Percentiles rank a stretch among this genome's conserved stretches.
Evolutionary conservation across 2,797 vertebrate species (phyloP).

Genomic region (Sternarchorhynchus goeldii): DNA sequence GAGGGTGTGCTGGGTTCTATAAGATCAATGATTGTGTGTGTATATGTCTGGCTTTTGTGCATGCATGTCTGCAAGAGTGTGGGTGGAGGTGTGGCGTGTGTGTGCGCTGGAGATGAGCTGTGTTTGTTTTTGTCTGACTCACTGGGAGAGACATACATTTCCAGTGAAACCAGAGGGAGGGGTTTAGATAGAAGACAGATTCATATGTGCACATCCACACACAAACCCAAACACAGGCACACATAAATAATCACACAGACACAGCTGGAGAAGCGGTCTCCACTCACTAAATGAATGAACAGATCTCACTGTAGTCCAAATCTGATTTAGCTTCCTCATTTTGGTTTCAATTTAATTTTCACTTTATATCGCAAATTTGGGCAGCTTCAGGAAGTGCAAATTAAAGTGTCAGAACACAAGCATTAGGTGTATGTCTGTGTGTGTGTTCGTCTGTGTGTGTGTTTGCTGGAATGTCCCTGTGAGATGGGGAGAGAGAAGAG

Average conservation of each 20-base stretch:
- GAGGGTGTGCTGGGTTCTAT: not conserved
- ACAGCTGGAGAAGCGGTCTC: slow-evolving; percentile 48
- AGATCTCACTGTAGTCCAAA: slow-evolving; percentile 57
- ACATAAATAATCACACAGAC: slow-evolving; percentile 24
- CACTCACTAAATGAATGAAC: slow-evolving; percentile 64
- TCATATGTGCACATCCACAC: slow-evolving; percentile 19
- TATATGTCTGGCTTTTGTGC: slow-evolving; percentile 50
- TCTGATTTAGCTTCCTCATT: slow-evolving; percentile 33
- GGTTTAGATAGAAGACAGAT: slow-evolving; percentile 33
- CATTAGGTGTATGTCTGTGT: not conserved
- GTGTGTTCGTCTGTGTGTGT: slow-evolving; percentile 29
- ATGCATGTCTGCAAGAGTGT: slow-evolving; percentile 54
- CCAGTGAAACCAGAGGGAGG: slow-evolving; percentile 45
- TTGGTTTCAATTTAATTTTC: slow-evolving; percentile 62
- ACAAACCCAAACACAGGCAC: slow-evolving; percentile 6
- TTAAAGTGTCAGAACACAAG: slow-evolving; percentile 12
- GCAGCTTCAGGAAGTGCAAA: slow-evolving; percentile 14
- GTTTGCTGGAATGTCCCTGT: slow-evolving; percentile 10
- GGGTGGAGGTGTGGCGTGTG: slow-evolving; percentile 31
- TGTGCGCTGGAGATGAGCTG: slow-evolving; percentile 65
- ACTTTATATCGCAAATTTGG: slow-evolving; percentile 61
- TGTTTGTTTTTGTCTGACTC: slow-evolving; percentile 76
- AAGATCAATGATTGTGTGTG: slow-evolving; percentile 40
- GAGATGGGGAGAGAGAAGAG: slow-evolving; percentile 2
- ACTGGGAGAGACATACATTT: slow-evolving; percentile 51